Evolutionary conservation across 2,888 invertebrate genomes (phyloP).

Genomic region (Stomorhina lunata): DNA sequence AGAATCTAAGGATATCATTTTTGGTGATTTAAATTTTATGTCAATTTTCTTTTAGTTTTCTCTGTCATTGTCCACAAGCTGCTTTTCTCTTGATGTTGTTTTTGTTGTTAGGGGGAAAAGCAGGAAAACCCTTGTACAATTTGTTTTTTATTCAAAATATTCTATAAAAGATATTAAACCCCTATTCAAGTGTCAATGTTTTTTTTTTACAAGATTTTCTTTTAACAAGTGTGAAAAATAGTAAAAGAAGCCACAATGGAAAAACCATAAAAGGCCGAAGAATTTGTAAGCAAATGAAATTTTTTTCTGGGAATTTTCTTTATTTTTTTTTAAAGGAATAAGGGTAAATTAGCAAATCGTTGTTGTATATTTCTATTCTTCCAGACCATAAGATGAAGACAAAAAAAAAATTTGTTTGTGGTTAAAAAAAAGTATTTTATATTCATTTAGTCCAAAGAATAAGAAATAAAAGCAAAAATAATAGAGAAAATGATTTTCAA

Average conservation of each 20-base stretch:
- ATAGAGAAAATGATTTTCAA: constrained; percentile 40
- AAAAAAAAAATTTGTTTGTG: constrained; percentile 31
- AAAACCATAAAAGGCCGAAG: constrained; percentile 2
- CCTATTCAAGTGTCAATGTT: constrained; percentile 45
- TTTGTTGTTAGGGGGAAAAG: neutral
- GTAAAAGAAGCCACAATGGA: neutral
- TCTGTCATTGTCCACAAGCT: too few relatives aligned
- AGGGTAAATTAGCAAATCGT: constrained; percentile 42
- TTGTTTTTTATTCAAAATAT: constrained; percentile 19
- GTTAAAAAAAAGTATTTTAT: constrained; percentile 41
- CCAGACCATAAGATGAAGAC: neutral
- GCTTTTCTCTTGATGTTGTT: too few relatives aligned
- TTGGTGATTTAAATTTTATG: constrained; percentile 30
- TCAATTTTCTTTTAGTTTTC: neutral
- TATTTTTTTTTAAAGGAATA: neutral
- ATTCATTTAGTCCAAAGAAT: constrained; percentile 5
- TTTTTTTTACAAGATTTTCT: constrained; percentile 26
- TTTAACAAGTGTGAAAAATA: constrained; percentile 48
- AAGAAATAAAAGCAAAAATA: neutral
- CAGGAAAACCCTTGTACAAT: constrained; percentile 11
- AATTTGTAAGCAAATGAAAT: constrained; percentile 38
- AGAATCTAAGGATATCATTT: constrained; percentile 18
- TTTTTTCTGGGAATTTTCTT: too few relatives aligned
- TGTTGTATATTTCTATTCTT: neutral
- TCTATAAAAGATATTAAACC: neutral